Percentiles rank a stretch among this genome's conserved stretches.
Conservation (phyloP, 1,140 invertebrate genomes). For the Telenomus remus region DNA sequence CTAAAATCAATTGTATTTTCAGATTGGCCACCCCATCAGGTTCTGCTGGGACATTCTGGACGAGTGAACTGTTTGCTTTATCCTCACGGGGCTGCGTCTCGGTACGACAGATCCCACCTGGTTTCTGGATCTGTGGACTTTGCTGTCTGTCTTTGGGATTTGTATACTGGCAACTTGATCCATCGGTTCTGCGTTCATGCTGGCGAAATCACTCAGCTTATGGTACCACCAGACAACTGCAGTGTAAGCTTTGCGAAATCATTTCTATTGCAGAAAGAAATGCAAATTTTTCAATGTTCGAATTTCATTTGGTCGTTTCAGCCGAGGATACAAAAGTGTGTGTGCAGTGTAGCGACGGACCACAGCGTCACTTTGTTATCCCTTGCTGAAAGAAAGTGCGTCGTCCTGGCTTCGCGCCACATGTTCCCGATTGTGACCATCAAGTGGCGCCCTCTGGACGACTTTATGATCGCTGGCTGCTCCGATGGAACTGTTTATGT, state of each 20-base stretch:
- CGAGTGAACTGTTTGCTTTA: constrained; percentile 96
- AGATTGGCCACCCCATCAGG: constrained; percentile 94
- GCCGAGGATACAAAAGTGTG: constrained; percentile 93
- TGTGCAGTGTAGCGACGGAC: constrained; percentile 97
- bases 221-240: constrained; percentile 94
- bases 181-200: constrained; percentile 98
- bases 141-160: constrained; percentile 97
- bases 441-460: constrained; percentile 97
- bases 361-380: constrained; percentile 97
- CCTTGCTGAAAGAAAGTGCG: constrained; percentile 94
- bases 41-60: constrained; percentile 92
- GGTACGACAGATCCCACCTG: constrained; percentile 94
- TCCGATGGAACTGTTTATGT: constrained; percentile 98
- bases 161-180: constrained; percentile 91
- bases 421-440: constrained; percentile 96
- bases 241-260: too few relatives aligned
- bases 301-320: constrained; percentile 67
- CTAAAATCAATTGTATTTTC: constrained; percentile 39
- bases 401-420: constrained; percentile 96
- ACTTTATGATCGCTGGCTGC: constrained; percentile 98
- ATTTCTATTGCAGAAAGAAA: too few relatives aligned
- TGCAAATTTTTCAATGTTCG: too few relatives aligned
- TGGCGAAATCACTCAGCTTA: constrained; percentile 91
- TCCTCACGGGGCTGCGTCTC: constrained; percentile 92
- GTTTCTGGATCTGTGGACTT: constrained; percentile 98